Evolutionary conservation across 2,113 vertebrate genomes (phyloP).

Genomic region (Passer domesticus): DNA sequence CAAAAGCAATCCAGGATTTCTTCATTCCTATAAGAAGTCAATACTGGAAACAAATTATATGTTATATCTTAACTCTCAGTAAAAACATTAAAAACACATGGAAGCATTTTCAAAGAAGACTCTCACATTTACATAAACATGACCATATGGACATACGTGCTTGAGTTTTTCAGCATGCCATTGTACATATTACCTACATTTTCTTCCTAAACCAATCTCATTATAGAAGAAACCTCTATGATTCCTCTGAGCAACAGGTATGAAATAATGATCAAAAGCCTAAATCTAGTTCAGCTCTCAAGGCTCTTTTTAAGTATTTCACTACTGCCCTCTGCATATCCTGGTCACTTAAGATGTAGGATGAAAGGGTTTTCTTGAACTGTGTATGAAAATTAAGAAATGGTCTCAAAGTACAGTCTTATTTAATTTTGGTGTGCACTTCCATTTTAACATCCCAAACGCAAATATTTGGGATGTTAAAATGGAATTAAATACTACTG

Average conservation of each 20-base stretch:
- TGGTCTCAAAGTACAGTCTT: background rate
- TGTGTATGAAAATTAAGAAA: background rate
- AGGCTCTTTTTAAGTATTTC: background rate
- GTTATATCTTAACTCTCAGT: background rate
- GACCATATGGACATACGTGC: accelerated
- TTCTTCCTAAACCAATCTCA: background rate
- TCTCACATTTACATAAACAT: background rate
- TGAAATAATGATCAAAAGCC: background rate
- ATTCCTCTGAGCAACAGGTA: background rate
- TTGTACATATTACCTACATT: background rate
- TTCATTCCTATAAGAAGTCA: background rate
- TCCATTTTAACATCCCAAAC: background rate
- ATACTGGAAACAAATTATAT: constrained; percentile 25
- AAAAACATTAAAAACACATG: background rate
- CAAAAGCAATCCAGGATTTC: constrained; percentile 36
- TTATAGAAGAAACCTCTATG: background rate
- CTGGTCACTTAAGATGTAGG: background rate
- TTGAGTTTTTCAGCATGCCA: background rate
- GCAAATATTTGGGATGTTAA: background rate
- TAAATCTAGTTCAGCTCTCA: background rate
- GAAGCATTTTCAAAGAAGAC: background rate
- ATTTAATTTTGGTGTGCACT: background rate
- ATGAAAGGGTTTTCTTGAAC: background rate
- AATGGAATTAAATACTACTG: background rate
- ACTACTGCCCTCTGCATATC: background rate